These are phyloP conservation scores for Scylla paramamosain DNA, from an alignment of 1,140 invertebrate species.

Conservation along the genomic window DNA sequence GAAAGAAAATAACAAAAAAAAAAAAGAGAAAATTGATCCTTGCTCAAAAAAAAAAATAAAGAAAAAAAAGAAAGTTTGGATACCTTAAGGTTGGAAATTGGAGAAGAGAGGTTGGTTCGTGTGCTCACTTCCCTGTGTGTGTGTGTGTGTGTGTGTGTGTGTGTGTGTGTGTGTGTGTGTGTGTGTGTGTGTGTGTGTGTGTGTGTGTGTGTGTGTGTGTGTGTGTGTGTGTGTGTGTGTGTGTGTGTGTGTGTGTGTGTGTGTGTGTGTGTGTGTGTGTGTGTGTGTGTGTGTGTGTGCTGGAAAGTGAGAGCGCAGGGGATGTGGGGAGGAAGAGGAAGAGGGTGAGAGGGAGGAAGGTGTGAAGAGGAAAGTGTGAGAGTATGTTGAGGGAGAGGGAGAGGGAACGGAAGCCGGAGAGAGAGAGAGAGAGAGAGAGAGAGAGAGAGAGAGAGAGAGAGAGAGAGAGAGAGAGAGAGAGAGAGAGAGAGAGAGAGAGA, in stretches of 20 bases:
- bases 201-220: slow-evolving; percentile 42
- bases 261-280: background rate
- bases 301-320: background rate
- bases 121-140: too few species aligned
- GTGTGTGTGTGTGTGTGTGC: background rate
- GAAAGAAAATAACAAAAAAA: background rate
- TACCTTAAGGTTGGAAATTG: slow-evolving; percentile 14
- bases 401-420: background rate
- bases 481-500: background rate
- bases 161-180: background rate
- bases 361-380: background rate
- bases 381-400: background rate
- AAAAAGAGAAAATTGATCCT: background rate
- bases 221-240: background rate
- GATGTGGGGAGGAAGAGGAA: background rate
- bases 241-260: background rate
- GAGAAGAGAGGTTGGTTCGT: background rate
- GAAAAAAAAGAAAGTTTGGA: background rate
- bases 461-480: background rate
- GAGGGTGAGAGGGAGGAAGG: background rate
- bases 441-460: background rate
- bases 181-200: slow-evolving; percentile 17
- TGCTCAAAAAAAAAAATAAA: background rate
- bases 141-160: background rate
- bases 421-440: background rate